Evolutionary conservation across 1,140 invertebrate genomes (phyloP).

Genomic region (Linepithema humile): DNA sequence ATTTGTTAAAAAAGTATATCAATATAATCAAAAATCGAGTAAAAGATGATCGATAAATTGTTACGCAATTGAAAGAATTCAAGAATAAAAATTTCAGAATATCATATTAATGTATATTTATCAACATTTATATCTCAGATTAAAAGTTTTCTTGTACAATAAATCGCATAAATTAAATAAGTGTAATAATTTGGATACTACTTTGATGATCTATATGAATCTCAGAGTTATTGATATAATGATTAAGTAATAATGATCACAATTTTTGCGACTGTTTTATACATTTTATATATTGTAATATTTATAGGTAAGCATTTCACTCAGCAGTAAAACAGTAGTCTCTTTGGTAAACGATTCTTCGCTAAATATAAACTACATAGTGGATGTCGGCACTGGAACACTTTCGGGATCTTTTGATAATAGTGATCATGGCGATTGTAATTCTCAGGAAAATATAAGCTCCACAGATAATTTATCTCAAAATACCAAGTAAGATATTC

Average conservation of each 20-base stretch:
- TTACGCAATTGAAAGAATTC: not conserved
- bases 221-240: not conserved
- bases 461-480: constrained; percentile 62
- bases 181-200: not conserved
- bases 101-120: not conserved
- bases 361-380: constrained; percentile 90
- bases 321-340: constrained; percentile 87
- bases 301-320: constrained; percentile 87
- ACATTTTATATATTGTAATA: constrained; percentile 22
- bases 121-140: not conserved
- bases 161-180: not conserved
- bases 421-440: constrained; percentile 49
- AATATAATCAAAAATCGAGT: too few relatives aligned
- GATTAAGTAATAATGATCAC: not conserved
- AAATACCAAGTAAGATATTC: constrained; percentile 65
- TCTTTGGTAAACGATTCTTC: constrained; percentile 89
- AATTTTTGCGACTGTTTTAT: not conserved
- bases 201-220: not conserved
- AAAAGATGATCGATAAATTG: not conserved
- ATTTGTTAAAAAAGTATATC: constrained; percentile 16
- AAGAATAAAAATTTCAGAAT: not conserved
- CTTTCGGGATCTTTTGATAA: constrained; percentile 12
- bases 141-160: not conserved
- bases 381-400: constrained; percentile 83
- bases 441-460: constrained; percentile 49